Percentiles rank a stretch among this genome's conserved stretches.
phyloP scores from a whole-genome alignment of 2,113 vertebrate genomes.

The Recurvirostra avosetta region DNA sequence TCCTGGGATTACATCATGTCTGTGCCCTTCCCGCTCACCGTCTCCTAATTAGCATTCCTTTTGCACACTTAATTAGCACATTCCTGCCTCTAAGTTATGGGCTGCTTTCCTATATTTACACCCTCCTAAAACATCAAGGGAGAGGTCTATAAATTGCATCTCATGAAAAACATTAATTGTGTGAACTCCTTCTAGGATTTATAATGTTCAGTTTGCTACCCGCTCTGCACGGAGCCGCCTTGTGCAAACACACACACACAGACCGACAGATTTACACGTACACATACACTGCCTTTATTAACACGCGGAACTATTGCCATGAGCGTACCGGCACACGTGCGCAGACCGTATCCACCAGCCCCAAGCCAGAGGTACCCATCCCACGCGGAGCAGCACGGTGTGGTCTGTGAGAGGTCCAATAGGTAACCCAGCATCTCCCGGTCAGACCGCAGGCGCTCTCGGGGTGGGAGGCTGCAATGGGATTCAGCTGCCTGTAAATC shows the following conservation, averaged over 20 bases:
- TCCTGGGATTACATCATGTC: background rate
- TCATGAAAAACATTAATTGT: background rate
- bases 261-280: rapidly evolving
- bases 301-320: rapidly evolving
- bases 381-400: rapidly evolving
- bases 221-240: rapidly evolving
- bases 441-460: rapidly evolving
- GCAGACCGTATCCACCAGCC: rapidly evolving
- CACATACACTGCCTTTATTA: rapidly evolving
- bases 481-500: background rate
- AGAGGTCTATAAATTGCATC: slow-evolving; percentile 12
- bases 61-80: slow-evolving; percentile 31
- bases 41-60: slow-evolving; percentile 35
- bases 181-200: background rate
- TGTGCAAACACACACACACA: background rate
- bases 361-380: background rate
- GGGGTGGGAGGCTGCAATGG: background rate
- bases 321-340: too few relatives aligned
- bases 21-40: rapidly evolving
- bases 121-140: slow-evolving; percentile 27
- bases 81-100: slow-evolving; percentile 15
- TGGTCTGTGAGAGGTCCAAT: background rate
- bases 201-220: background rate
- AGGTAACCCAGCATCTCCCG: background rate
- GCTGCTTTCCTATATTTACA: slow-evolving; percentile 22